Evolutionary conservation across 2,888 invertebrate genomes (phyloP).

Genomic region (Andrena haemorrhoa): DNA sequence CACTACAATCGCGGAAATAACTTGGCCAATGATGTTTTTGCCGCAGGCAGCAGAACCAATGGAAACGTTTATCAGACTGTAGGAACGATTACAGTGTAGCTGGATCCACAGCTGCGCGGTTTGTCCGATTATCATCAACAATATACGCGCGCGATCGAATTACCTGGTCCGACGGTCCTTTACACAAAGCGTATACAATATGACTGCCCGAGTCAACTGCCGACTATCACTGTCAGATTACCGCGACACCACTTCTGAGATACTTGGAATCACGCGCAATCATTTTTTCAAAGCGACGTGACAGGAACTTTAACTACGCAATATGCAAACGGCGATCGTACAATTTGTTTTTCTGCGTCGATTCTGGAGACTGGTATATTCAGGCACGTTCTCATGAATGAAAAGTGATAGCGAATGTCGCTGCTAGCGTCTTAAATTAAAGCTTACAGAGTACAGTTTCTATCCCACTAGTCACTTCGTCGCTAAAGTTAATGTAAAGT

Average conservation of each 20-base stretch:
- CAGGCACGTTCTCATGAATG: too few relatives aligned
- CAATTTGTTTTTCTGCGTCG: too few relatives aligned
- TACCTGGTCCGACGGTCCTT: constrained; percentile 20
- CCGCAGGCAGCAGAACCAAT: too few relatives aligned
- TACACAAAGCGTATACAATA: not conserved
- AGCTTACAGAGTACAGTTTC: too few relatives aligned
- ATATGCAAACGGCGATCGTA: too few relatives aligned
- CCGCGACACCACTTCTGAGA: not conserved
- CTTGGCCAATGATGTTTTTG: too few relatives aligned
- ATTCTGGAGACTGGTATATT: too few relatives aligned
- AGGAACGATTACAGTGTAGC: not conserved
- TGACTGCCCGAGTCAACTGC: constrained; percentile 21
- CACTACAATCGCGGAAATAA: too few relatives aligned
- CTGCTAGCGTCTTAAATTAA: too few relatives aligned
- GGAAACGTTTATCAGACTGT: not conserved
- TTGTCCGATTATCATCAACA: not conserved
- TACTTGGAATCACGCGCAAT: not conserved
- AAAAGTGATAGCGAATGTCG: too few relatives aligned
- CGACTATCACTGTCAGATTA: constrained; percentile 7
- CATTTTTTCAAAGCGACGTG: not conserved
- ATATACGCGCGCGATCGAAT: constrained; percentile 20
- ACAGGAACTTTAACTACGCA: not conserved
- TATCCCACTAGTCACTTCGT: too few relatives aligned
- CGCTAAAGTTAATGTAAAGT: too few relatives aligned
- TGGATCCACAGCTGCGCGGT: not conserved